phyloP scores from a whole-genome alignment of 2,113 vertebrate genomes.

The Nasalis larvatus region DNA sequence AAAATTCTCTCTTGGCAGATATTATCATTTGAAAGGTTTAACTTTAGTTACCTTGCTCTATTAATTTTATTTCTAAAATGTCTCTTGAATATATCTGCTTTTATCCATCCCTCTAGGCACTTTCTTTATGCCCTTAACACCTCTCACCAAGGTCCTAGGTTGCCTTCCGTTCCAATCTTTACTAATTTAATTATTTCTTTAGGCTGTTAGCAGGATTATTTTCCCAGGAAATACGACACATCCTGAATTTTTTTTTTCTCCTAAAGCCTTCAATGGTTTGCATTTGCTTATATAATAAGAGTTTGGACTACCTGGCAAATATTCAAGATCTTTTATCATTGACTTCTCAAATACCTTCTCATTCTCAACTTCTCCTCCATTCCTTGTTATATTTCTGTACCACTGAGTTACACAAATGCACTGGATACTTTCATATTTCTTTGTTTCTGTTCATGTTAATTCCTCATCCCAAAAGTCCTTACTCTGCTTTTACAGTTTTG shows the following conservation, averaged over 20 bases:
- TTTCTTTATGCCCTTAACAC: too few relatives aligned
- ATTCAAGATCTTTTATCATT: background rate
- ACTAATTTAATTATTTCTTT: constrained; percentile 30
- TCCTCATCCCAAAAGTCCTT: background rate
- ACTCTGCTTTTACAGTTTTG: background rate
- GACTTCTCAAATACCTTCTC: background rate
- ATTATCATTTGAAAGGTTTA: background rate
- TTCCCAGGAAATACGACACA: background rate
- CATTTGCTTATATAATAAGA: background rate
- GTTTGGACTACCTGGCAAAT: background rate
- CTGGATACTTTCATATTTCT: background rate
- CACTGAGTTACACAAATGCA: background rate
- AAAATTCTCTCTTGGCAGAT: background rate
- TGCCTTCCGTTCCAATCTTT: background rate
- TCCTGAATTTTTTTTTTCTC: background rate
- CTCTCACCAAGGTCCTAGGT: background rate
- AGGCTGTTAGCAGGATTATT: background rate
- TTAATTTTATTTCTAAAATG: constrained; percentile 34
- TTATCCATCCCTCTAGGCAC: background rate
- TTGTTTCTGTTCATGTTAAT: background rate
- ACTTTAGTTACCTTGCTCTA: background rate
- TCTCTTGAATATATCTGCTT: background rate
- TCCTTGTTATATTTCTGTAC: background rate
- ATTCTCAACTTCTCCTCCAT: background rate
- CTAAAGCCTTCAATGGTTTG: background rate